Evolutionary conservation across 1,140 invertebrate genomes (phyloP).

Genomic region (Aleiodes sp.): DNA sequence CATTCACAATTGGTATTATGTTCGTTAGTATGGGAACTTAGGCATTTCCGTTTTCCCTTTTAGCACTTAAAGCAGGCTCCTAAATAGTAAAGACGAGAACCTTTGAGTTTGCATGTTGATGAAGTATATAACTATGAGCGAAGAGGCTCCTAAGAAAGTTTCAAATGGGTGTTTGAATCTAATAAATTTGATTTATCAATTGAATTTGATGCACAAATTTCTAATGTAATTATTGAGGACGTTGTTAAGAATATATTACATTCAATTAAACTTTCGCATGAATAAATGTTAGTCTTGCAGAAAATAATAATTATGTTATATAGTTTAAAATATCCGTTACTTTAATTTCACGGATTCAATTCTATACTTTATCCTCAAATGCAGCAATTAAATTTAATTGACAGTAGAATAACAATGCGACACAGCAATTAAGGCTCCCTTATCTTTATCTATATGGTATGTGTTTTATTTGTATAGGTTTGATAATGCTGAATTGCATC

Average conservation of each 20-base stretch:
- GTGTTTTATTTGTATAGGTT: slow-evolving; percentile 21
- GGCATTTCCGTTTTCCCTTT: not conserved
- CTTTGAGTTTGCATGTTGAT: not conserved
- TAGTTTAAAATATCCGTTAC: no score
- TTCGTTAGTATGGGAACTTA: not conserved
- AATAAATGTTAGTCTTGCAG: no score
- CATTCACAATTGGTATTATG: slow-evolving; percentile 10
- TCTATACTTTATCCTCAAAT: slow-evolving; percentile 7
- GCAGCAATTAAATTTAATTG: slow-evolving; percentile 52
- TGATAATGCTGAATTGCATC: slow-evolving; percentile 16
- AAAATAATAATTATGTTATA: no score
- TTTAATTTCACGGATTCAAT: slow-evolving; percentile 5
- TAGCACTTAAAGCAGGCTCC: not conserved
- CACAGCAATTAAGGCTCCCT: slow-evolving; percentile 43
- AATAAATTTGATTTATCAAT: not conserved
- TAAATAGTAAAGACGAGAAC: not conserved
- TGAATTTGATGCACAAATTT: not conserved
- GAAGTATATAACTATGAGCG: not conserved
- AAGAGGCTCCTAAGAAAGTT: not conserved
- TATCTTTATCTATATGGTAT: slow-evolving; percentile 16
- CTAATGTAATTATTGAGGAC: not conserved
- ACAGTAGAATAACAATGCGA: slow-evolving; percentile 53
- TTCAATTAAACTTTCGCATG: no score
- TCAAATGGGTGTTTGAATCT: not conserved
- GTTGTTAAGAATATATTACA: no score